Evolutionary conservation across 2,797 vertebrate species (phyloP), one percentile per base, ranked within the genome.

Genomic region (Rhinogobio ventralis): DNA sequence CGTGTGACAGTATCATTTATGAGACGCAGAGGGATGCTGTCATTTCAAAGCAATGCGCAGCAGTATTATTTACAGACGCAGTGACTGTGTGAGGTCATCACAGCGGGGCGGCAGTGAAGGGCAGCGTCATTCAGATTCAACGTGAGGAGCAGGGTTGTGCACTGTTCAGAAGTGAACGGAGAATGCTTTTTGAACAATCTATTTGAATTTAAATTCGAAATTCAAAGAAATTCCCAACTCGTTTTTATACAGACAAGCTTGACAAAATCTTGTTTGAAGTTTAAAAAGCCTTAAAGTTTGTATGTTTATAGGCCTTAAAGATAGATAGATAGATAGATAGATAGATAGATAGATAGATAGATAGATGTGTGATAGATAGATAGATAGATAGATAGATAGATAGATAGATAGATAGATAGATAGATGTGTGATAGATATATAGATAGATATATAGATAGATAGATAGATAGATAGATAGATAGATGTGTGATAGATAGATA

Each of bases 21-120:
- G 93, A 90, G 87, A 91, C 87, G 86, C 81, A 82, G 88, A 81
- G 90, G 93, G 92, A 93, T 85, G 91, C 94, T 93, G 92, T 91
- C 92, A 89, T 93, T 93, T 94, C 92, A 92, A 92, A 91, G 92
- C 90, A 93, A 91, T 91, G 93, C 92, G 87, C 93, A 92, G 90
- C 80, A 76, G 91, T 90, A 93, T 93, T 92, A 93, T 93, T 93
- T 93, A 92, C 93, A 91, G 92, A 91, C 86, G 77, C 89, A 82
- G 75, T 55, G 85, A 88, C 81, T 69, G 60, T 53, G 85, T 51
- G 75, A 84, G 85, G 84, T 88, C 86, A 82, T 72, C 86, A 83
- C 77, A 80, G 51, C 49, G 60, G 64, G 81, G 85, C 55, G 20
- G 72, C 86, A 72, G 76, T 90, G 91, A 91, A 91, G 91, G 90